Evolutionary conservation across 2,888 invertebrate species (phyloP), one percentile per base, ranked within the genome.

Genomic region (Agrilus cyanescens): DNA sequence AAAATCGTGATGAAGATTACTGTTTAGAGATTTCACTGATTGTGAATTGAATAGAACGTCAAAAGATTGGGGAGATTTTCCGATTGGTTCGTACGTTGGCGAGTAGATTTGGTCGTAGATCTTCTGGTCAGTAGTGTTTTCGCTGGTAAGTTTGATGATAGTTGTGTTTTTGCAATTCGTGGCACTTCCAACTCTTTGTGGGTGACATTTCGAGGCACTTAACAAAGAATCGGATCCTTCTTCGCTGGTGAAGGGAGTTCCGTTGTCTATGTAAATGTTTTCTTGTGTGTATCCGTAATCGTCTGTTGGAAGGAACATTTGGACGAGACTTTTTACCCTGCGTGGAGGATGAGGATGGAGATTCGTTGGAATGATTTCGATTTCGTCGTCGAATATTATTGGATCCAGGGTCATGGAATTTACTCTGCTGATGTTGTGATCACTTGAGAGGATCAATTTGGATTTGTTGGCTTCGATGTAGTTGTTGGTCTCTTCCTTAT

Each of bases 261-360:
- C 75, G 46, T 75, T 76, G 46, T 71, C 71, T 48, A 69, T 71
- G 48, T 66, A 68, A 46, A 75, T 50, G 68, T 74, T 62, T 68
- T 75, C 61, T 62, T 74, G 60, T 71, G 76, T 57, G 42, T 61
- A 64, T 40, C 64, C 52, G 52, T 61, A 65, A 53, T 81, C 82
- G 13, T 73, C 73, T 4, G 74, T 70, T 47, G 77, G 75, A 35
- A 77, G 70, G 54, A 80, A 78, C 37, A 84, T 66, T 62, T 83
- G 83, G 4, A 81, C 73, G 39, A 85, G 62, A 41, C 83, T 85
- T 43, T 80, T 75, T 0, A 83, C 74, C 61, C 82, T 80, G 50
- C 85, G 72, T 0, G 87, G 87, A 37, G 88, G 87, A 60, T 85
- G 85, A 0, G 88, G 87, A 40, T 85, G 73, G 43, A 88, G 73